phyloP scores from a whole-genome alignment of 2,888 invertebrate species.

The Meteorus cinctellus region DNA sequence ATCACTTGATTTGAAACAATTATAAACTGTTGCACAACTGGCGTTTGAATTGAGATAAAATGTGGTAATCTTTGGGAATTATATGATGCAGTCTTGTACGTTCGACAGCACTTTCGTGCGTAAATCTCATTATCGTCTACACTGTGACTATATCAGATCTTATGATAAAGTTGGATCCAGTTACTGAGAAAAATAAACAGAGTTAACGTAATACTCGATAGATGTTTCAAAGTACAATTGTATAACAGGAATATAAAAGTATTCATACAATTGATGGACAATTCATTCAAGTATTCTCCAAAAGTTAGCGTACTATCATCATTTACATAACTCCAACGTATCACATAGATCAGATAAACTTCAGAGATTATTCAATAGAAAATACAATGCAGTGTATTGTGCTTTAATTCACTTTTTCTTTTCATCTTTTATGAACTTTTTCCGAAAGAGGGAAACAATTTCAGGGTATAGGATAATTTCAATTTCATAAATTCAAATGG shows the following conservation, averaged over 20 bases:
- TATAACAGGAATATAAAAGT: background rate
- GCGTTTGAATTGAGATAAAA: too few species aligned
- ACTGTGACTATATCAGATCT: background rate
- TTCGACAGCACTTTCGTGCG: too few species aligned
- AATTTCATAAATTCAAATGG: too few species aligned
- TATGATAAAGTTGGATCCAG: background rate
- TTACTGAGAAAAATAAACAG: background rate
- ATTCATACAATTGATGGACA: background rate
- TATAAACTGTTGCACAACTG: too few species aligned
- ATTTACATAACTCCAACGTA: constrained; percentile 2
- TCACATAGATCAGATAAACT: background rate
- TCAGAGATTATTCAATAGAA: background rate
- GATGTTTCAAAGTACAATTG: background rate
- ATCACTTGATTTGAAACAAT: too few species aligned
- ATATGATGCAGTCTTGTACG: too few species aligned
- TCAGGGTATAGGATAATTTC: too few species aligned
- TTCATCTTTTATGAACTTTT: background rate
- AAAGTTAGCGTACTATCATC: background rate
- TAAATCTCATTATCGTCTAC: too few species aligned
- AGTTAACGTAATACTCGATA: background rate
- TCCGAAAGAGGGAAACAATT: too few species aligned
- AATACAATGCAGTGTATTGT: background rate
- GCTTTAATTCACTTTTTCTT: background rate
- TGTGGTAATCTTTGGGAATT: too few species aligned
- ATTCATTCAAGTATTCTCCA: background rate